Evolutionary conservation across 2,888 invertebrate genomes (phyloP), one percentile per base, ranked within the genome.

Genomic region (Bedellia somnulentella): DNA sequence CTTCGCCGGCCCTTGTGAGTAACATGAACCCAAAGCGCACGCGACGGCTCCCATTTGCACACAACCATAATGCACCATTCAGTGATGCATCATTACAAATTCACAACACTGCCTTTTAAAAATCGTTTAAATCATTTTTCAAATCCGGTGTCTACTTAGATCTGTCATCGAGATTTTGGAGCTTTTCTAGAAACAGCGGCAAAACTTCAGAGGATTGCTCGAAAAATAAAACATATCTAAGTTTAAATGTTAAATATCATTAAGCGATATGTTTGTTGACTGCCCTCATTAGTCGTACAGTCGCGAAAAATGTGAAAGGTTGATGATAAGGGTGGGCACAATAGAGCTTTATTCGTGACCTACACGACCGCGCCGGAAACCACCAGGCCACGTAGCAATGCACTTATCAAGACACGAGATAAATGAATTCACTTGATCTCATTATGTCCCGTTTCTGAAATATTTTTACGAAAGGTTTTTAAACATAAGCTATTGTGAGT

Each of bases 1-100:
- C 41, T 30, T 36, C 43, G 38, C 52, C 45, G 51, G 52, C n/a
- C n/a, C n/a, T n/a, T n/a, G n/a, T n/a, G n/a, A n/a, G n/a, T 42
- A 68, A 70, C 50, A 31, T 45, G 57, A 70, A 48, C 49, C 43
- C 36, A 35, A 53, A 51, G 63, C 67, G 60, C 71, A 70, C 63
- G 67, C 62, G 59, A 50, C 49, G 42, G 58, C 70, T 53, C 39
- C 53, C 68, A 70, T 71, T 70, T 66, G 51, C 67, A 54, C 53
- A 59, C 64, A 67, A 70, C 70, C 66, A 12, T 67, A 68, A 68
- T 66, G 67, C 59, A 56, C 57, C 64, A 62, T 50, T 41, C 43
- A 43, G 46, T 39, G 49, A 70, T 70, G 73, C 73, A 60, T 53
- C 67, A 73, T 71, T 73, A 59, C 52, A 44, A 45, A 57, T 56